Percentiles rank a stretch among this genome's conserved stretches.
Conservation (phyloP, 2,888 invertebrate species). For the Cyaniris semiargus region DNA sequence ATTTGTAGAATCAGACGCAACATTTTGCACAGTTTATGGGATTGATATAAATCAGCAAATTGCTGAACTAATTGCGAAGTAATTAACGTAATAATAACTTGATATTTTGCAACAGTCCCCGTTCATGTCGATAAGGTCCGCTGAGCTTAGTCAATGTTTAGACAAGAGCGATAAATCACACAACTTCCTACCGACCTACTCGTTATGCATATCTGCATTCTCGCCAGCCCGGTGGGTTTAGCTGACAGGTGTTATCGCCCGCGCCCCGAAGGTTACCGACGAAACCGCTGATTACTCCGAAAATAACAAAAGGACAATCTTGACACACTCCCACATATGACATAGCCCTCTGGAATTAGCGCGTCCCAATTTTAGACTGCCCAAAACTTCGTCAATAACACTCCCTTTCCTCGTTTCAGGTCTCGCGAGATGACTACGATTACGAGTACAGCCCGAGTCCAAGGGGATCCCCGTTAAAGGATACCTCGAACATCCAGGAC, state of each 20-base stretch:
- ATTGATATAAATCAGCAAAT: background rate
- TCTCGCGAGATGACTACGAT: constrained; percentile 74
- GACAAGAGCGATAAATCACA: constrained; percentile 21
- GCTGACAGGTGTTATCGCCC: constrained; percentile 68
- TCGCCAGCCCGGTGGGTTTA: constrained; percentile 44
- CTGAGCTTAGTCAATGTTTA: constrained; percentile 5
- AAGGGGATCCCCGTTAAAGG: constrained; percentile 71
- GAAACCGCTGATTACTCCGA: constrained; percentile 50
- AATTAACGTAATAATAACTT: background rate
- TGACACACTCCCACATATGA: constrained; percentile 11
- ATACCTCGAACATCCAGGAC: constrained; percentile 72
- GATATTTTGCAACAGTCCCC: constrained; percentile 3
- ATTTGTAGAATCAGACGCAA: background rate
- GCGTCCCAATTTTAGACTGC: constrained; percentile 44
- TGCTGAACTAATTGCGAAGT: background rate
- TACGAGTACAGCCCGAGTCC: constrained; percentile 69
- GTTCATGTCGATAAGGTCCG: constrained; percentile 13
- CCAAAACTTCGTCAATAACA: background rate
- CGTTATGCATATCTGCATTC: constrained; percentile 28
- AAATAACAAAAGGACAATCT: constrained; percentile 40
- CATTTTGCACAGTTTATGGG: constrained; percentile 6
- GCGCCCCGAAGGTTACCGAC: constrained; percentile 63
- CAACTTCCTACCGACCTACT: constrained; percentile 14
- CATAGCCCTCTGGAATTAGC: constrained; percentile 29
- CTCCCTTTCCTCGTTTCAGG: constrained; percentile 57